Evolutionary conservation across 2,113 vertebrate species (phyloP).

Genomic region (Sceloporus tristichus): DNA sequence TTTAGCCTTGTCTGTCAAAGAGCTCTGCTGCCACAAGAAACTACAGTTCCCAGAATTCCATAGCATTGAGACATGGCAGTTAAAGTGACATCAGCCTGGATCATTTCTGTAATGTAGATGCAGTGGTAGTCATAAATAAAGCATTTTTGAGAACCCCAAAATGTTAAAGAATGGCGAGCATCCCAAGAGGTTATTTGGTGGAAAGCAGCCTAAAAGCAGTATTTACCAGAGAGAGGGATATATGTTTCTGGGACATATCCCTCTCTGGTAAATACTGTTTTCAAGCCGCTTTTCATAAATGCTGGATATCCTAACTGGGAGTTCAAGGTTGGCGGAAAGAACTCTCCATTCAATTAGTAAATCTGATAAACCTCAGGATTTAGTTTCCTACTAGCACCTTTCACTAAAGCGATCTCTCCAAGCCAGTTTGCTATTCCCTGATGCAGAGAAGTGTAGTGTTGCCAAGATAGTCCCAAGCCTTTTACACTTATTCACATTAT

Average conservation of each 20-base stretch:
- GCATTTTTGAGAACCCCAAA: not conserved
- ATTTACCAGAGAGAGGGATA: no score
- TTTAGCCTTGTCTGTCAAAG: no score
- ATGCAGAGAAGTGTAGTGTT: not conserved
- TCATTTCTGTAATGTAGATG: no score
- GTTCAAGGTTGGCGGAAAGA: not conserved
- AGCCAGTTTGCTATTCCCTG: not conserved
- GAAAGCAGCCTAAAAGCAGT: no score
- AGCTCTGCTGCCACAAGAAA: no score
- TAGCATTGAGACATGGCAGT: no score
- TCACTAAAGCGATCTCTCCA: not conserved
- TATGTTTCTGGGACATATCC: no score
- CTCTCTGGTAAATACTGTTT: not conserved
- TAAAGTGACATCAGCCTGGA: no score
- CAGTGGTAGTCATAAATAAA: no score
- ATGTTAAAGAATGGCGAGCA: not conserved
- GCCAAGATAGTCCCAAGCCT: conserved; percentile 19
- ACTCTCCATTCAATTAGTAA: not conserved
- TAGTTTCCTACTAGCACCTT: not conserved
- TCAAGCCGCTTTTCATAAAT: no score
- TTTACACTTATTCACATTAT: not conserved
- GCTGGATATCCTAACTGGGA: not conserved
- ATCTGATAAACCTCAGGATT: not conserved
- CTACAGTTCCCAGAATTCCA: no score
- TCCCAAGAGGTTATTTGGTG: not conserved